These are phyloP conservation scores for Calephelis virginiensis DNA, from an alignment of 1,140 invertebrate species.

Conservation along the genomic window DNA sequence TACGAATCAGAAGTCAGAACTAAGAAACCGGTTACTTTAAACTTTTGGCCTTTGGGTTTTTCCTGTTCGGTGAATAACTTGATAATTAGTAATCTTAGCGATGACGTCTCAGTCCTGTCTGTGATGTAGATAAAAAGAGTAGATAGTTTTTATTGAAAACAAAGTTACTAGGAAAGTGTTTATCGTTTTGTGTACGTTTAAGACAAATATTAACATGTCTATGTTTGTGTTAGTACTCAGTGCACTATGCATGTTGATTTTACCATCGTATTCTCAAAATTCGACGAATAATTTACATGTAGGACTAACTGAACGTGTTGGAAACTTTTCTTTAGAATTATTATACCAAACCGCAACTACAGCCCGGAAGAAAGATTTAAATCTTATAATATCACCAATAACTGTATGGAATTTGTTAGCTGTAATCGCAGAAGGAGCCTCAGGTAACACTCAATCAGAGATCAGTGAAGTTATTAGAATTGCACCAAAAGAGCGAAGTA, in stretches of 20 bases:
- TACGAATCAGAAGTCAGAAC: no score
- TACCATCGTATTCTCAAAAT: background rate
- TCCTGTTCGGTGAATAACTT: conserved; percentile 18
- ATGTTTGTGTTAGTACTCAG: conserved; percentile 6
- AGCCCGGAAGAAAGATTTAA: conserved; percentile 34
- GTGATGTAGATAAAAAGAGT: conserved; percentile 22
- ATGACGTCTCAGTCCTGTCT: conserved; percentile 18
- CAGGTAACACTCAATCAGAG: conserved; percentile 57
- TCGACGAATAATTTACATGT: conserved; percentile 29
- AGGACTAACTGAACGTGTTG: conserved; percentile 55
- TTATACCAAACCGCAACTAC: conserved; percentile 48
- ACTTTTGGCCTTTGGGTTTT: conserved; percentile 6
- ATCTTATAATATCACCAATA: conserved; percentile 72
- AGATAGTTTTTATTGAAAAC: background rate
- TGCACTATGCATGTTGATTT: background rate
- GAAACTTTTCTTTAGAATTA: conserved; percentile 67
- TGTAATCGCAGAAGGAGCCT: conserved; percentile 73
- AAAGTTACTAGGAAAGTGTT: background rate
- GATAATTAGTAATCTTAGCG: conserved; percentile 1
- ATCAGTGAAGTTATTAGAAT: conserved; percentile 56
- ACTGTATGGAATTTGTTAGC: conserved; percentile 76
- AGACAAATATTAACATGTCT: background rate
- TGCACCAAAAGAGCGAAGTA: conserved; percentile 34
- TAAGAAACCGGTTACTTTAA: background rate
- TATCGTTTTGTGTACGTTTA: background rate